Percentiles rank a stretch among this genome's conserved stretches.
These are phyloP conservation scores for Drosophila lacteicornis DNA, from an alignment of 1,140 invertebrate genomes.

Conservation along the genomic window DNA sequence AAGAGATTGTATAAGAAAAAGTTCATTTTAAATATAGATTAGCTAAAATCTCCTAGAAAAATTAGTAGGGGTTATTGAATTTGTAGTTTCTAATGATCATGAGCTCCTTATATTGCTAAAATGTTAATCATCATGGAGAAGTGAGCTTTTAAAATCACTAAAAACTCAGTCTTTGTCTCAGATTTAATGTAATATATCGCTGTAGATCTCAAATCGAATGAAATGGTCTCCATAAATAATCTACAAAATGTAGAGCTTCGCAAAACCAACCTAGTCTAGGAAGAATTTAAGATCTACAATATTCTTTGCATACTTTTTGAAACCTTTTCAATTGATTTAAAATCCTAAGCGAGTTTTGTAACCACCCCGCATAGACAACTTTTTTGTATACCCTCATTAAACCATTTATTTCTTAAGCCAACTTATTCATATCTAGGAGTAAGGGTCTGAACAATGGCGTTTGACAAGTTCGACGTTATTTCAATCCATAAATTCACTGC, in stretches of 20 bases:
- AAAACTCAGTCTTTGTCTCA: background rate
- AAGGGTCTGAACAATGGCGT: background rate
- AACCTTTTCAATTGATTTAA: background rate
- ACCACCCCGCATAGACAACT: background rate
- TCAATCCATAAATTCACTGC: constrained; percentile 56
- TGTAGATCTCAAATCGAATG: background rate
- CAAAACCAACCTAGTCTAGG: background rate
- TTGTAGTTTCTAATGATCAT: no score
- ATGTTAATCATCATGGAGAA: no score
- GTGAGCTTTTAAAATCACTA: background rate
- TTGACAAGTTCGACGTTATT: constrained; percentile 19
- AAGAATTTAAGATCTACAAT: background rate
- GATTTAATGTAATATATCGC: no score
- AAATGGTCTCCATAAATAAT: background rate
- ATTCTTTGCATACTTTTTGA: no score
- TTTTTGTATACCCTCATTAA: background rate
- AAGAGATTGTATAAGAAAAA: no score
- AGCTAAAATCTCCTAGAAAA: no score
- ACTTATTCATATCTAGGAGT: constrained; percentile 1
- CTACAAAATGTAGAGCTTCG: background rate
- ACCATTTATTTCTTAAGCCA: background rate
- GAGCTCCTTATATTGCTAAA: no score
- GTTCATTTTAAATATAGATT: no score
- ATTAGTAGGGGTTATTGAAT: no score
- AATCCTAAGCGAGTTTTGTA: background rate